Evolutionary conservation across 2,113 vertebrate species (phyloP).

Genomic region (Chamaea fasciata): DNA sequence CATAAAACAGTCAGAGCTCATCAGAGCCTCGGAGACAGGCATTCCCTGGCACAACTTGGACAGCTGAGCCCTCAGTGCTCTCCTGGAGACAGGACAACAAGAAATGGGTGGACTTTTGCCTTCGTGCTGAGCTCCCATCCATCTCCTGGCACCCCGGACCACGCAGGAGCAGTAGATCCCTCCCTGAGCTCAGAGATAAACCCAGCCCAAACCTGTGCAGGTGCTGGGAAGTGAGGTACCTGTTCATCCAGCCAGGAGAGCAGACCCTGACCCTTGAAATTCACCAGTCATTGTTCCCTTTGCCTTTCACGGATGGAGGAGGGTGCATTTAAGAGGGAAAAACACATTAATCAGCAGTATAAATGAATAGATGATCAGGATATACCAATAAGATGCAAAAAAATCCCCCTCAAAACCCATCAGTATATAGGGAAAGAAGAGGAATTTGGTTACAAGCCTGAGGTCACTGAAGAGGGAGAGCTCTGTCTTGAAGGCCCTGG

Average conservation of each 20-base stretch:
- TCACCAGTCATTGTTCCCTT: neutral
- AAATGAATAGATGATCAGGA: neutral
- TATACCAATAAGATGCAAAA: neutral
- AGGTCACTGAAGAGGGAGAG: neutral
- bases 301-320: neutral
- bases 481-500: neutral
- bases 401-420: rapidly evolving
- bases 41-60: neutral
- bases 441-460: neutral
- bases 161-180: rapidly evolving
- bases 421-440: neutral
- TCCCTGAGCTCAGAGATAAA: neutral
- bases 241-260: neutral
- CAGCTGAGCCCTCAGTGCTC: neutral
- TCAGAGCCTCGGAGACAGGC: neutral
- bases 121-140: neutral
- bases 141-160: neutral
- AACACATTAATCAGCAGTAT: neutral
- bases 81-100: neutral
- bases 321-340: neutral
- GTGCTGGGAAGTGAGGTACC: neutral
- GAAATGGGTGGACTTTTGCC: neutral
- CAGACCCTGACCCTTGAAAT: neutral
- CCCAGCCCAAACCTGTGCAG: neutral
- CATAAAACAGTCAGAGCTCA: neutral